Base-by-base conservation (phyloP, 2,113 vertebrate genomes). In the Campylorhamphus procurvoides region DNA sequence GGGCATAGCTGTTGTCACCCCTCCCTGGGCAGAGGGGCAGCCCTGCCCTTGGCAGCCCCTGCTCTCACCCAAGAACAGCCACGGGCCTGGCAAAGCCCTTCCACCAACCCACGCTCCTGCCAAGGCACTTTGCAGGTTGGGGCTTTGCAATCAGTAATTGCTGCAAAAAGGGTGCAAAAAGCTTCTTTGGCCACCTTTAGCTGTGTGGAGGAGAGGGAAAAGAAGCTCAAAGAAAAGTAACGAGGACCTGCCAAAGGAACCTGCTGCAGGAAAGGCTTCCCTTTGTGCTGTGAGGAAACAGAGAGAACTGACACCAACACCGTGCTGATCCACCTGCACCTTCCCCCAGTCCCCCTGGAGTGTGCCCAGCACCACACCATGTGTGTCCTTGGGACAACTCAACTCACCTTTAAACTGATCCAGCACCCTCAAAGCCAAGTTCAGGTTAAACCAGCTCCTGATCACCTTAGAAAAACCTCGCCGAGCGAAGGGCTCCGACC, bases 121-220 rank as follows among this genome's bases (percentile, higher is more conserved):
- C 66, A 49, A 3, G 42, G 15, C 14, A 15, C 14, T 42, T 42
- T 42, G 40, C 40, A 42, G 14, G 14, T 37, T 37, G 1, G 84
- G 60, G n/a, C 39, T 35, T 35, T 9, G 24, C 19, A 16, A 31
- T 33, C 20, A 6, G 46, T 20, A 19, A 49, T 49, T 55, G 29
- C 2, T 33, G 53, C 53, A 33, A 55, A 55, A 55, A 55, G 11
- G 53, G 18, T 56, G 53, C 53, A 33, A 73, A 58, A 80, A 46
- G 13, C 4, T 46, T 11, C 25, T 44, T 9, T 75, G 33, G 10
- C 15, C 40, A 23, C 50, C 7, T 31, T 40, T 18, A 69, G 85
- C 35, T 40, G 10, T 1, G 44, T 0, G 3, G 0, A 18, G 40
- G 7, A 46, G 17, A 66, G 50, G 52, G 56, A 33, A 66, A 75